Base-by-base conservation (phyloP, 2,888 invertebrate genomes). In the Amphiduros pacificus region DNA sequence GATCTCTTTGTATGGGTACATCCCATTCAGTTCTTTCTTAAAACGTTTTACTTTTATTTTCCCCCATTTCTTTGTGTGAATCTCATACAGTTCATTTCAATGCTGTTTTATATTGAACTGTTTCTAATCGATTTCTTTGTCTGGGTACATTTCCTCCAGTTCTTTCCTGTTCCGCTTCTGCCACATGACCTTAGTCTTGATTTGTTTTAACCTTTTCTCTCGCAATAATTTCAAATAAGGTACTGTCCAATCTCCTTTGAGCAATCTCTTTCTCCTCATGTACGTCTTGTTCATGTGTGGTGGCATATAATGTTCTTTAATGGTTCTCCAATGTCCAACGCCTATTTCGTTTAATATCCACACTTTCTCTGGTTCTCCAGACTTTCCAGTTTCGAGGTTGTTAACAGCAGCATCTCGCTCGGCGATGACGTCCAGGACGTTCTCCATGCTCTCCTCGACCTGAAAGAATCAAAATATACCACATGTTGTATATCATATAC, bases 371-470 rank as follows among this genome's bases (percentile, higher is more conserved):
- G 65, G 63, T 41, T 71, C 67, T 1, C 64, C 65, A 0, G 74
- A 70, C 24, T 73, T 67, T 3, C 81, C 80, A 1, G 71, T 74
- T 86, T 99, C 98, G 57, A 99, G 84, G 70, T 89, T 79, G 80
- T 91, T 89, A 83, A 92, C 94, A 0, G 99, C 98, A 69, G 87
- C 84, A 80, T 99, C 95, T 67, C 99, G 86, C 84, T 99, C 99
- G 60, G 91, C 87, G 0, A 99, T 89, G 0, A 99, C 94, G 22
- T 85, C 85, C 83, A 98, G 93, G 62, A 99, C 85, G 81, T 97
- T 94, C 66, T 88, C 86, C 99, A 99, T 99, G 22, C 96, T 95
- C 71, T 92, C 91, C 78, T 92, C 88, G 0, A 97, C 87, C 87
- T 88, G 67, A n/a, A 65, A 59, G 55, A 1, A 49, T 28, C 22